phyloP scores from a whole-genome alignment of 2,888 invertebrate genomes.

The Linyphia triangularis region DNA sequence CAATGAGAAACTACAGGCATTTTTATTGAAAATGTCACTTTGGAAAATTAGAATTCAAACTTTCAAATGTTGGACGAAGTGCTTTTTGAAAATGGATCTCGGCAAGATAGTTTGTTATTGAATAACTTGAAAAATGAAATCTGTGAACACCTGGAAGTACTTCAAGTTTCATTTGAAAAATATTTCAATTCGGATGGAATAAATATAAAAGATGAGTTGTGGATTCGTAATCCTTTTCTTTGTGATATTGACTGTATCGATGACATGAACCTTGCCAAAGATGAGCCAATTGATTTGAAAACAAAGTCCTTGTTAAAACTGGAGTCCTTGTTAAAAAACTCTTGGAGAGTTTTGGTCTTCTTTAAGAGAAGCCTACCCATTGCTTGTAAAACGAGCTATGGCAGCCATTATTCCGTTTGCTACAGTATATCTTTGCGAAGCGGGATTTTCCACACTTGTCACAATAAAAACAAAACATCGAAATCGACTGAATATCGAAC shows the following conservation, averaged over 20 bases:
- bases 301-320: too few species aligned
- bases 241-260: slow-evolving; percentile 53
- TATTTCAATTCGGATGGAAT: slow-evolving; percentile 54
- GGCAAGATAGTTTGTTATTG: slow-evolving; percentile 47
- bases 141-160: too few species aligned
- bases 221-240: slow-evolving; percentile 60
- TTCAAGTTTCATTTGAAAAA: too few species aligned
- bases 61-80: slow-evolving; percentile 60
- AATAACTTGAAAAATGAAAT: too few species aligned
- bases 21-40: slow-evolving; percentile 60
- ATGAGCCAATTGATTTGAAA: too few species aligned
- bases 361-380: slow-evolving; percentile 55
- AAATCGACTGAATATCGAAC: slow-evolving; percentile 48
- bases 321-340: too few species aligned
- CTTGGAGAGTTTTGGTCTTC: too few species aligned
- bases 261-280: slow-evolving; percentile 57
- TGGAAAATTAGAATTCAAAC: slow-evolving; percentile 64
- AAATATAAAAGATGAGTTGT: slow-evolving; percentile 60
- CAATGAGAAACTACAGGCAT: slow-evolving; percentile 63
- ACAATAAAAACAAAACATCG: slow-evolving; percentile 58
- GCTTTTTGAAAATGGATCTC: slow-evolving; percentile 58
- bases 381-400: slow-evolving; percentile 60
- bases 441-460: slow-evolving; percentile 50
- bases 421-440: slow-evolving; percentile 55
- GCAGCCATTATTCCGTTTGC: slow-evolving; percentile 51